phyloP scores from a whole-genome alignment of 2,797 vertebrate genomes.

The Echiichthys vipera region DNA sequence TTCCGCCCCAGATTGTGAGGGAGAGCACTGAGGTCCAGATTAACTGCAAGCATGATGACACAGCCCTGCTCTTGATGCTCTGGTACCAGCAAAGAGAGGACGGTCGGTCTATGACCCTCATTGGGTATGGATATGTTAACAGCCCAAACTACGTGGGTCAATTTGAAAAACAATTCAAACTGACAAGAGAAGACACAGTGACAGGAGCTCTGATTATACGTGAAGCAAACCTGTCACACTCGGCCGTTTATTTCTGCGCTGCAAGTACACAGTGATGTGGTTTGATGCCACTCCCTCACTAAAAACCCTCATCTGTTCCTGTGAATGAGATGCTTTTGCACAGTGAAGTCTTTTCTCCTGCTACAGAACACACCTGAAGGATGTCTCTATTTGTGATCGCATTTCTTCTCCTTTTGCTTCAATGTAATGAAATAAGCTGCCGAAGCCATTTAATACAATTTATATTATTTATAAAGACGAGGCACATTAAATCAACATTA shows the following conservation, averaged over 20 bases:
- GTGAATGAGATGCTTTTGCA: no score
- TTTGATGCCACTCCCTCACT: slow-evolving; percentile 33
- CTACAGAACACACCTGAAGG: not conserved
- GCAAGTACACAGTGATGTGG: slow-evolving; percentile 51
- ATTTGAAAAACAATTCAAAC: not conserved
- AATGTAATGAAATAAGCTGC: slow-evolving; percentile 19
- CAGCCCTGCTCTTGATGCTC: slow-evolving; percentile 23
- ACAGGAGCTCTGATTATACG: slow-evolving; percentile 46
- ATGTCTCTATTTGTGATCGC: slow-evolving; percentile 2
- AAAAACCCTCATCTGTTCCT: slow-evolving; percentile 23
- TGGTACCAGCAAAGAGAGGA: slow-evolving; percentile 66
- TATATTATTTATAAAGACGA: no score
- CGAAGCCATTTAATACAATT: no score
- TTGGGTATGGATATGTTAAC: slow-evolving; percentile 38
- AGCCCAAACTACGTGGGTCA: slow-evolving; percentile 21
- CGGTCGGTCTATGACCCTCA: slow-evolving; percentile 43
- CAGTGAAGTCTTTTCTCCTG: not conserved
- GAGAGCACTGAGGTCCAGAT: slow-evolving; percentile 2
- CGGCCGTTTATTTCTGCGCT: slow-evolving; percentile 67
- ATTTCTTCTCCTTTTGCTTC: slow-evolving; percentile 31
- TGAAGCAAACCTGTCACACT: slow-evolving; percentile 24
- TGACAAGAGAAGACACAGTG: not conserved
- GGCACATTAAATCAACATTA: no score
- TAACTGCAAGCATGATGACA: slow-evolving; percentile 52
- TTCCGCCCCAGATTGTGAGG: slow-evolving; percentile 21